These are phyloP conservation scores for Venusia cambrica DNA, from an alignment of 2,888 invertebrate species.

Conservation along the genomic window DNA sequence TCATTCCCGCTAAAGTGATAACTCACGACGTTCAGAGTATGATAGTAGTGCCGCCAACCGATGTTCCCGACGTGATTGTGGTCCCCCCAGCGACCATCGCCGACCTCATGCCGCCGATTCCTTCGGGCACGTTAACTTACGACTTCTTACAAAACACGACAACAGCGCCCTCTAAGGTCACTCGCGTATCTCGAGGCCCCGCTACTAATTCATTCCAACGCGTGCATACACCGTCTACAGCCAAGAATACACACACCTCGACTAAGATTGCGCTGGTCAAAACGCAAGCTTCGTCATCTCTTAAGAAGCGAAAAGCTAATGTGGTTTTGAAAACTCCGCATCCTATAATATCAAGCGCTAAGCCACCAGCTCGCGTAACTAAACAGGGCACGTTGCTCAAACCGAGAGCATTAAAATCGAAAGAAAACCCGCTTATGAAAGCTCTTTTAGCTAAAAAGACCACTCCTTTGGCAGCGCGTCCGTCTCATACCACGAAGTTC, in stretches of 20 bases:
- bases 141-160: conserved; percentile 3
- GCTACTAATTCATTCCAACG: conserved; percentile 2
- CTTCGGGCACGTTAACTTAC: conserved; percentile 5
- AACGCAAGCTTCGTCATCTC: conserved; percentile 1
- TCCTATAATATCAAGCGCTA: conserved; percentile 12
- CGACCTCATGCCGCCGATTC: conserved; percentile 7
- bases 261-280: conserved; percentile 2
- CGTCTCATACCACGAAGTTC: conserved; percentile 5
- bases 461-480: conserved; percentile 1
- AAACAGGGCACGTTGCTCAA: conserved; percentile 4
- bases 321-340: conserved; percentile 15
- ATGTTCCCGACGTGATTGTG: conserved; percentile 14
- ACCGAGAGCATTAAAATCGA: conserved; percentile 5
- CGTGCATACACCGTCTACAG: background rate
- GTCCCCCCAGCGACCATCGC: conserved; percentile 13
- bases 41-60: no score
- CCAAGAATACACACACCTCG: background rate
- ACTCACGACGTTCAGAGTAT: conserved; percentile 2
- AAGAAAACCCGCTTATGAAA: conserved; percentile 15
- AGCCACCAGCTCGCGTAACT: conserved; percentile 9
- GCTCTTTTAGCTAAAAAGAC: conserved; percentile 13
- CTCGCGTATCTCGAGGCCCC: conserved; percentile 5
- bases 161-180: background rate
- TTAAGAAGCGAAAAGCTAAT: conserved; percentile 9
- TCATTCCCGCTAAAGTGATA: conserved; percentile 6